Percentiles rank a stretch among this genome's conserved stretches.
Evolutionary conservation across 2,888 invertebrate species (phyloP).

Genomic region (Drosophila stalkeri): DNA sequence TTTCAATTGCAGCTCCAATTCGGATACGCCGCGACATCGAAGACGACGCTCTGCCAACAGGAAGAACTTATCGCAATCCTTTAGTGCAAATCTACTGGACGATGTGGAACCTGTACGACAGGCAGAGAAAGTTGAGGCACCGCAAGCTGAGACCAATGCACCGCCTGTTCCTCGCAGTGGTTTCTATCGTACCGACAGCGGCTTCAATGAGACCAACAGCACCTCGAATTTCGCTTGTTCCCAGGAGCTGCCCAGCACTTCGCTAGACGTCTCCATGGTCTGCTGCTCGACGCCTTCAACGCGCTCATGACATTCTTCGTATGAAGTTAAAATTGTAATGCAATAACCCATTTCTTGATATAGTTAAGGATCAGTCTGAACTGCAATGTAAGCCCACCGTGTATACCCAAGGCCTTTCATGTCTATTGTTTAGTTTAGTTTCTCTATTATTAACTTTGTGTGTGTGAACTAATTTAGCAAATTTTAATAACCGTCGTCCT

Average conservation of each 20-base stretch:
- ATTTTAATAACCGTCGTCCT: constrained; percentile 34
- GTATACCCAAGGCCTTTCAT: constrained; percentile 33
- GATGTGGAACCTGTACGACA: constrained; percentile 53
- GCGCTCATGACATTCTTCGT: constrained; percentile 49
- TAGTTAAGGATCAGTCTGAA: constrained; percentile 18
- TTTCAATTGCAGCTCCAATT: constrained; percentile 76
- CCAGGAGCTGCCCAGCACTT: constrained; percentile 54
- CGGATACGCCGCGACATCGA: constrained; percentile 82
- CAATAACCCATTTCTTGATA: constrained; percentile 40
- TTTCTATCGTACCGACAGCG: constrained; percentile 83
- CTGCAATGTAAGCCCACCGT: constrained; percentile 55
- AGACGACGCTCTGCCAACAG: constrained; percentile 82
- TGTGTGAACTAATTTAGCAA: constrained; percentile 31
- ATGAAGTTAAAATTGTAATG: constrained; percentile 22
- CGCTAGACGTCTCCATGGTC: constrained; percentile 67
- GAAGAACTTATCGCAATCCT: constrained; percentile 85
- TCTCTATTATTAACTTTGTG: constrained; percentile 6
- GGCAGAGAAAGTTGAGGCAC: background rate
- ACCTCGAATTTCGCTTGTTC: constrained; percentile 61
- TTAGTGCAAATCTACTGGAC: constrained; percentile 74
- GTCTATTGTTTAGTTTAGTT: constrained; percentile 35
- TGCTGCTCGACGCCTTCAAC: constrained; percentile 77
- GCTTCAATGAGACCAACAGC: constrained; percentile 83
- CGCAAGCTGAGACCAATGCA: background rate
- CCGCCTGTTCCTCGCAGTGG: constrained; percentile 20